These are phyloP conservation scores for Sorex araneus DNA, from an alignment of 2,113 vertebrate species.

Conservation along the genomic window DNA sequence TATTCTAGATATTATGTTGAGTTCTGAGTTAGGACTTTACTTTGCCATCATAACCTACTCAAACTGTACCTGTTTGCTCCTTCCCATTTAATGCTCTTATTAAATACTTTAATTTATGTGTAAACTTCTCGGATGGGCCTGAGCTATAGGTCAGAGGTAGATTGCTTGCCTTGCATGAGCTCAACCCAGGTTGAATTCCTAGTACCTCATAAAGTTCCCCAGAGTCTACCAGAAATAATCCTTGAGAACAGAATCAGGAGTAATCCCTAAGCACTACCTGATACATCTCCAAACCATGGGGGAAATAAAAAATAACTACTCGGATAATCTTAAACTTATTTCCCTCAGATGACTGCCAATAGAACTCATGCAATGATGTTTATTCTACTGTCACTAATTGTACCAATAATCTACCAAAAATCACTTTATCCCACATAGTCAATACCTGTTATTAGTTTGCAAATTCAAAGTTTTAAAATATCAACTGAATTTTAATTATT, in stretches of 20 bases:
- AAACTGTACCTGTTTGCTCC: background rate
- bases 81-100: accelerated
- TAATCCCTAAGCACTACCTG: too few species aligned
- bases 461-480: background rate
- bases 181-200: too few species aligned
- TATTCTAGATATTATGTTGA: background rate
- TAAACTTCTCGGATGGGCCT: background rate
- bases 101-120: background rate
- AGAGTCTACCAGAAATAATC: too few species aligned
- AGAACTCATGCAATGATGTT: background rate
- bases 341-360: too few species aligned
- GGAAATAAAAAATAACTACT: too few species aligned
- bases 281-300: too few species aligned
- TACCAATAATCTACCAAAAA: background rate
- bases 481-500: background rate
- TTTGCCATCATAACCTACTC: background rate
- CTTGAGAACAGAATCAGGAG: too few species aligned
- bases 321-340: too few species aligned
- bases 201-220: too few species aligned
- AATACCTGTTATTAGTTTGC: background rate
- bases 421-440: background rate
- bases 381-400: background rate
- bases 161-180: too few species aligned
- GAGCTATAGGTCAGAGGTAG: background rate
- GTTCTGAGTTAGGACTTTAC: background rate